Percentiles rank a stretch among this genome's conserved stretches.
phyloP scores from a whole-genome alignment of 2,888 invertebrate genomes.

The Sabatieria punctata region DNA sequence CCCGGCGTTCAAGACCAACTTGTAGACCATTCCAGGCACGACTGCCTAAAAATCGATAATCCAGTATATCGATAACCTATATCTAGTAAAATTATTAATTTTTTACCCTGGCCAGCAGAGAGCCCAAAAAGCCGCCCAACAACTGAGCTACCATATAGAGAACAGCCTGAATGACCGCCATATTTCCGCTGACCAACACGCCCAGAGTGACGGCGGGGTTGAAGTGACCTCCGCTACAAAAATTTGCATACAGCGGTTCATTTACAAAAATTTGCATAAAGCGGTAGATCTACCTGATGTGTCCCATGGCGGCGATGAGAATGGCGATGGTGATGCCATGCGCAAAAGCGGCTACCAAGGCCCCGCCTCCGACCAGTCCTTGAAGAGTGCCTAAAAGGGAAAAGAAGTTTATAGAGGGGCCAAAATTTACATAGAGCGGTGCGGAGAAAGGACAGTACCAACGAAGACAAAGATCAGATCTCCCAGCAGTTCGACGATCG shows the following conservation, averaged over 20 bases:
- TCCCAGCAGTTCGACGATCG: constrained; percentile 18
- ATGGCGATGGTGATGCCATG: constrained; percentile 23
- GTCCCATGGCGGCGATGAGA: constrained; percentile 18
- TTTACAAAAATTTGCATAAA: constrained; percentile 13
- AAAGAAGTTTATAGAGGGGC: too few species aligned
- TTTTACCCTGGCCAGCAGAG: constrained; percentile 22
- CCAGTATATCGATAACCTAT: too few species aligned
- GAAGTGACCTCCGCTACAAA: constrained; percentile 35
- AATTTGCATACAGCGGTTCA: neutral
- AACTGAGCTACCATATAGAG: constrained; percentile 31
- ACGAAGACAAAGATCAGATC: constrained; percentile 20
- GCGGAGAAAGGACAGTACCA: too few species aligned
- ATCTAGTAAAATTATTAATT: neutral
- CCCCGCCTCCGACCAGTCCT: constrained; percentile 12
- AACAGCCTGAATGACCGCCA: constrained; percentile 21
- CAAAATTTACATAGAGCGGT: too few species aligned
- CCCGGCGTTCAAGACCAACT: too few species aligned
- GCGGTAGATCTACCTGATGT: constrained; percentile 20
- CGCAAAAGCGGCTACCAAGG: constrained; percentile 17
- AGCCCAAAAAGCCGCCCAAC: constrained; percentile 32
- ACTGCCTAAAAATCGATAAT: too few species aligned
- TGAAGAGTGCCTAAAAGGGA: constrained; percentile 6
- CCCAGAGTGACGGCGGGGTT: constrained; percentile 37
- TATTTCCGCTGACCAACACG: constrained; percentile 24
- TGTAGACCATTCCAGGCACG: too few species aligned